Evolutionary conservation across 2,797 vertebrate genomes (phyloP).

Genomic region (Coendou prehensilis): DNA sequence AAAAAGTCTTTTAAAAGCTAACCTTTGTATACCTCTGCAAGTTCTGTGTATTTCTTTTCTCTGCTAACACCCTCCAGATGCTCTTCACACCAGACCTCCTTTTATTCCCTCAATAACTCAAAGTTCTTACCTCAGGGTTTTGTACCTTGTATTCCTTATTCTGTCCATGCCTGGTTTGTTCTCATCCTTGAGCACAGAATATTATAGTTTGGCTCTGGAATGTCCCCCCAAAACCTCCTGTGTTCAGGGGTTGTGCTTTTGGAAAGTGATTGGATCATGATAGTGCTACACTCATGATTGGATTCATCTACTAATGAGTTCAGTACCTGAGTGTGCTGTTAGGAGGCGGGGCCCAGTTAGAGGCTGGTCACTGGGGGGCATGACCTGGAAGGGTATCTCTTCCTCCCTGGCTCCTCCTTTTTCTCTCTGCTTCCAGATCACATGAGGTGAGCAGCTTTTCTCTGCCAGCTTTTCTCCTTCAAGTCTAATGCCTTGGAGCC

Average conservation of each 20-base stretch:
- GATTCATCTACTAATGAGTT: not conserved
- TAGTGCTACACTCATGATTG: not conserved
- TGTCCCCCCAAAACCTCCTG: not conserved
- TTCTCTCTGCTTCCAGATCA: too few species aligned
- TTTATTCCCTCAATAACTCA: conserved; percentile 27
- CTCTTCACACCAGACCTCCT: not conserved
- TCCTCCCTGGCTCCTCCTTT: too few species aligned
- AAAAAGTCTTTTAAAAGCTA: not conserved
- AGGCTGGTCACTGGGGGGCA: too few species aligned
- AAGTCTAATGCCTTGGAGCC: not conserved
- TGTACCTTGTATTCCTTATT: not conserved
- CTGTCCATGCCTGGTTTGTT: not conserved
- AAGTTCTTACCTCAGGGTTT: not conserved
- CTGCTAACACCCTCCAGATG: not conserved
- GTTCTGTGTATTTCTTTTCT: not conserved
- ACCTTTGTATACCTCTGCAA: not conserved
- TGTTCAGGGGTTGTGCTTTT: not conserved
- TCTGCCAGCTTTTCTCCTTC: too few species aligned
- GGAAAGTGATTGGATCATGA: not conserved
- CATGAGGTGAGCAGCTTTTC: too few species aligned
- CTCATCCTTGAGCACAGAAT: conserved; percentile 30
- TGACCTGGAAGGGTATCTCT: too few species aligned
- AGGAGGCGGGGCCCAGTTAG: too few species aligned
- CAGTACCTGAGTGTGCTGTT: too few species aligned
- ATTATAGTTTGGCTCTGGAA: not conserved